phyloP scores from a whole-genome alignment of 2,797 vertebrate species.

The Avahi laniger region DNA sequence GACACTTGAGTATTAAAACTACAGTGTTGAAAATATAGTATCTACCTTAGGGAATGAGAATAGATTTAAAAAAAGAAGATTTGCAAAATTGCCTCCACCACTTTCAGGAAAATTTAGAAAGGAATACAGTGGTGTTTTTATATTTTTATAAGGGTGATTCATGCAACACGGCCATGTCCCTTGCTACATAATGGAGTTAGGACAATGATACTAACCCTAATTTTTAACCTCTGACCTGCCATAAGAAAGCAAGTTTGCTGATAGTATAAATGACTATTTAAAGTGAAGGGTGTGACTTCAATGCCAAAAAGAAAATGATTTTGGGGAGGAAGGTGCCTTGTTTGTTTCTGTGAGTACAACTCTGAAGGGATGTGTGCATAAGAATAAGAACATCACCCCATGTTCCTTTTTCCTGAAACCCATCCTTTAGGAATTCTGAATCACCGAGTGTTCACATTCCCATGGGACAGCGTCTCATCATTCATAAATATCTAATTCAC shows the following conservation, averaged over 20 bases:
- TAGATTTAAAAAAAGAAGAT: background rate
- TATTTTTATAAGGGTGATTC: background rate
- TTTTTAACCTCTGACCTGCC: background rate
- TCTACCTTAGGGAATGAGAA: background rate
- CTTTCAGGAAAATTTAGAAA: background rate
- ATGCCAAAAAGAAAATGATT: background rate
- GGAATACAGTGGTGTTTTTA: no score
- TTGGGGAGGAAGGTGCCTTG: no score
- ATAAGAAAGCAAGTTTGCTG: background rate
- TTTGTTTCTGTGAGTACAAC: no score
- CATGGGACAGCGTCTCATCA: background rate
- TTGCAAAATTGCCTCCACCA: background rate
- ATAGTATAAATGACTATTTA: background rate
- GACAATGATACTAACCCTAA: no score
- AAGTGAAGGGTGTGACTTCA: background rate
- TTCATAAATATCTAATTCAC: background rate
- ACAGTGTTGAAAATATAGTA: background rate
- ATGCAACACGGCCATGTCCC: rapidly evolving
- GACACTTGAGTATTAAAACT: background rate
- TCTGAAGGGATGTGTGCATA: no score
- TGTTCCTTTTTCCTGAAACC: background rate
- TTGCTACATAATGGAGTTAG: background rate
- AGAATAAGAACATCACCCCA: background rate
- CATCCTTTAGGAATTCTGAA: background rate
- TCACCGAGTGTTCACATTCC: background rate